phyloP scores from a whole-genome alignment of 2,888 invertebrate species.

The Ormyrus thymus region DNA sequence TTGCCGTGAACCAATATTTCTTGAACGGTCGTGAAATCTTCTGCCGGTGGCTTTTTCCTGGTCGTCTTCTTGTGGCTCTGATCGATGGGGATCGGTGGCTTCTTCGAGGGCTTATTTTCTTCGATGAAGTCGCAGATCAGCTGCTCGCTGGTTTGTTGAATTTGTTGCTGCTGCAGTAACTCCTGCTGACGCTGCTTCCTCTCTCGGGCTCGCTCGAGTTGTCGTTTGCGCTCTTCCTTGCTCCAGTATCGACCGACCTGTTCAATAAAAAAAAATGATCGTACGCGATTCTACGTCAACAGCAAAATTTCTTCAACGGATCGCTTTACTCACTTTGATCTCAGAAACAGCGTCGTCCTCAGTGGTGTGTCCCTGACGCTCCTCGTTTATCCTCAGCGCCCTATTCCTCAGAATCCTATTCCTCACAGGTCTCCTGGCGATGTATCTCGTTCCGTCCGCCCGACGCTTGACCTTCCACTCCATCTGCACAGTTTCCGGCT shows the following conservation, averaged over 20 bases:
- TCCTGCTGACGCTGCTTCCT: conserved; percentile 78
- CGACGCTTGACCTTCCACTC: conserved; percentile 87
- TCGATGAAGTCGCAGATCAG: conserved; percentile 65
- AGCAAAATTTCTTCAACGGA: neutral
- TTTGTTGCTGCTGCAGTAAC: conserved; percentile 63
- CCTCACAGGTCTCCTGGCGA: conserved; percentile 83
- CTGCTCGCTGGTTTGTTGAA: conserved; percentile 64
- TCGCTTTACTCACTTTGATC: conserved; percentile 77
- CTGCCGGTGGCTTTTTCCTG: conserved; percentile 72
- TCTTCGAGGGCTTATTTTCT: conserved; percentile 72
- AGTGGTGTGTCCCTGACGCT: conserved; percentile 81
- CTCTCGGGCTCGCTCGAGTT: conserved; percentile 83
- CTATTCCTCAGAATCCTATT: conserved; percentile 82
- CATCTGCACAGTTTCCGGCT: conserved; percentile 75
- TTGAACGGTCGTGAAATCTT: conserved; percentile 79
- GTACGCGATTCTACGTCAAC: no score
- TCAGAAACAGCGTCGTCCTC: conserved; percentile 88
- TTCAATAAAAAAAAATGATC: conserved; percentile 8
- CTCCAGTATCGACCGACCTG: conserved; percentile 85
- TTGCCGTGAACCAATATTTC: conserved; percentile 79
- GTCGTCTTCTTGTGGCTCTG: conserved; percentile 75
- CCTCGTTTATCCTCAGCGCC: conserved; percentile 81
- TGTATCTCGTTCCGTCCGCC: conserved; percentile 86
- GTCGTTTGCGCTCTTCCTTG: conserved; percentile 84
- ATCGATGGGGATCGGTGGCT: conserved; percentile 73